A percentile compares a stretch with the other conserved stretches of the same genome.
phyloP scores from a whole-genome alignment of 2,797 vertebrate genomes.

The Atherinosoma microstoma region DNA sequence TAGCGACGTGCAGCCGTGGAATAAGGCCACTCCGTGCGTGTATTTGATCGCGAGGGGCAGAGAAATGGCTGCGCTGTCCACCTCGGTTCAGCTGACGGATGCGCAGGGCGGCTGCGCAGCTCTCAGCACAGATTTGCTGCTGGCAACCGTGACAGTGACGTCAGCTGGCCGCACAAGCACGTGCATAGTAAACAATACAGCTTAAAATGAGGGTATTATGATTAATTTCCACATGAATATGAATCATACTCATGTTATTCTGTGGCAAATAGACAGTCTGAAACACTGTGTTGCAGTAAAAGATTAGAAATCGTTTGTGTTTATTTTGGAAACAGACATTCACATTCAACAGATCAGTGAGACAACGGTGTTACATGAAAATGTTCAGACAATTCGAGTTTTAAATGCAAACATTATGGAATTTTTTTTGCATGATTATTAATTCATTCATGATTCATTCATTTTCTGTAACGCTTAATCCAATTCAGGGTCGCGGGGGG shows the following conservation, averaged over 20 bases:
- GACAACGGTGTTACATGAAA: not conserved
- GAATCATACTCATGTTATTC: too few relatives aligned
- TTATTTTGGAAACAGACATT: not conserved
- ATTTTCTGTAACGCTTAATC: too few relatives aligned
- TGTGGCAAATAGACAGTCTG: not conserved
- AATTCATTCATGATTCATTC: too few relatives aligned
- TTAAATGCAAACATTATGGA: not conserved
- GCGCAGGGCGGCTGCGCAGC: constrained; percentile 85
- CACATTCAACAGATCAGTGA: not conserved
- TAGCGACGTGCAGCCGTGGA: not conserved
- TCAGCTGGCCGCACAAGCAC: constrained; percentile 48
- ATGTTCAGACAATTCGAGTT: too few relatives aligned
- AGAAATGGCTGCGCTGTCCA: constrained; percentile 82
- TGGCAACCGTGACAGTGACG: constrained; percentile 66
- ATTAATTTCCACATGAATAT: not conserved
- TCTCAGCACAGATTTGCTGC: constrained; percentile 72
- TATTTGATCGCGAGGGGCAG: constrained; percentile 35
- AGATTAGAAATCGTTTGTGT: not conserved
- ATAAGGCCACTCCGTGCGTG: not conserved
- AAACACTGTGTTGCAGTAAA: not conserved
- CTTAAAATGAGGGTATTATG: not conserved
- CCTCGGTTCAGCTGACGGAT: constrained; percentile 64
- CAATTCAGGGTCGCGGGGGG: too few relatives aligned
- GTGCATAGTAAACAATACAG: not conserved
- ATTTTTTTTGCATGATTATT: not conserved